Percentiles rank a stretch among this genome's conserved stretches.
Conservation (phyloP, 2,113 vertebrate genomes). For the Toxotes chatareus region DNA sequence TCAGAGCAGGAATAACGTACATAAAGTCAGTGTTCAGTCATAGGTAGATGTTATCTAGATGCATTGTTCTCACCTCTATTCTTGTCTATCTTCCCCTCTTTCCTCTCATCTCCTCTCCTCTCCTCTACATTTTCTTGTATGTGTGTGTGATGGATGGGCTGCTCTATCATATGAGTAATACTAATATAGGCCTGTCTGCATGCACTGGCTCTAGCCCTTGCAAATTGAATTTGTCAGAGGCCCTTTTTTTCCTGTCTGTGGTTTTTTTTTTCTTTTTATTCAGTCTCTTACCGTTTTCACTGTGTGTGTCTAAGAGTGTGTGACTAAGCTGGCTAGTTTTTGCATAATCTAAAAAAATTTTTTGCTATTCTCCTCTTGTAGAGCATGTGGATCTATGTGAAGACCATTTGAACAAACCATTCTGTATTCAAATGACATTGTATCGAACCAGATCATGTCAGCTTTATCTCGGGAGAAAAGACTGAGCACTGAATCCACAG, state of each 20-base stretch:
- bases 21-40: constrained; percentile 23
- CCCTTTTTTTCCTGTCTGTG: constrained; percentile 21
- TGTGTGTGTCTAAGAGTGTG: constrained; percentile 41
- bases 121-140: constrained; percentile 41
- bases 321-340: constrained; percentile 40
- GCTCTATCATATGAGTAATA: constrained; percentile 77
- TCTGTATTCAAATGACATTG: constrained; percentile 45
- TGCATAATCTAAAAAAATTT: constrained; percentile 51
- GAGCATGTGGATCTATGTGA: neutral
- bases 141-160: constrained; percentile 69
- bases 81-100: constrained; percentile 14
- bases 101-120: constrained; percentile 45
- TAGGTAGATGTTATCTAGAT: constrained; percentile 34
- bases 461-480: constrained; percentile 40
- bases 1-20: neutral
- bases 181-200: constrained; percentile 74
- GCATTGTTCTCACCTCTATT: constrained; percentile 50
- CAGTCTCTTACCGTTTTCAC: constrained; percentile 46
- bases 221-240: constrained; percentile 78
- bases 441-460: constrained; percentile 22
- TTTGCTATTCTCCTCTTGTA: neutral
- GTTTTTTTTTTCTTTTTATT: constrained; percentile 42
- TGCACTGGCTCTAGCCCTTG: constrained; percentile 59
- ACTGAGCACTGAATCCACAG: constrained; percentile 8
- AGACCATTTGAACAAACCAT: constrained; percentile 24